Conservation (phyloP, 2,113 vertebrate genomes). For the Melanerpes formicivorus region DNA sequence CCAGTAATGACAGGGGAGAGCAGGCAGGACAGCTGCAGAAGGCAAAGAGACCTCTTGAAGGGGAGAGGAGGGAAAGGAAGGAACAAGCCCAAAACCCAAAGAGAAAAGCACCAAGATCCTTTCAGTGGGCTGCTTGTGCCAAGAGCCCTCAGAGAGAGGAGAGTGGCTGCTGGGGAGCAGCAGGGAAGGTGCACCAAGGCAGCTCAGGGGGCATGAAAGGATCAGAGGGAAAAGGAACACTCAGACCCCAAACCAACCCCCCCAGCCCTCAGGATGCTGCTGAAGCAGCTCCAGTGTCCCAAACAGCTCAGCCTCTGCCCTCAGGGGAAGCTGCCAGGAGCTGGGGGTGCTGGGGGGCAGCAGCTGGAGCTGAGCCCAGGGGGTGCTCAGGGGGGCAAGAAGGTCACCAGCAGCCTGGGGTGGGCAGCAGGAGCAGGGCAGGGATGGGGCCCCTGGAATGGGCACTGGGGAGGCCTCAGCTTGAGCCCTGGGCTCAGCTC, state of each 20-base stretch:
- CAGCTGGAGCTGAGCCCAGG: too few species aligned
- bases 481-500: too few species aligned
- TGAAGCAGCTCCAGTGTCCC: not conserved
- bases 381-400: too few species aligned
- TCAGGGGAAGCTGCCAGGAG: too few species aligned
- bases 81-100: not conserved
- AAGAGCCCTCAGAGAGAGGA: not conserved
- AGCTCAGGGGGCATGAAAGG: not conserved
- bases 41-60: conserved; percentile 13
- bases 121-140: not conserved
- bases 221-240: not conserved
- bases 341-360: too few species aligned
- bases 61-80: not conserved
- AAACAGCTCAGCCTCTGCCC: not conserved
- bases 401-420: too few species aligned
- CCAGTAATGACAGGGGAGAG: not conserved
- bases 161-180: not conserved
- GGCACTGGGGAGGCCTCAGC: too few species aligned
- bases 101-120: not conserved
- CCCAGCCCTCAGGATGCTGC: too few species aligned
- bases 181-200: not conserved
- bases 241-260: not conserved
- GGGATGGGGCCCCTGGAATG: too few species aligned
- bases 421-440: too few species aligned
- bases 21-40: conserved; percentile 37